Evolutionary conservation across 1,140 invertebrate species (phyloP), one percentile per base, ranked within the genome.

Genomic region (Drosophila quadrilineata): DNA sequence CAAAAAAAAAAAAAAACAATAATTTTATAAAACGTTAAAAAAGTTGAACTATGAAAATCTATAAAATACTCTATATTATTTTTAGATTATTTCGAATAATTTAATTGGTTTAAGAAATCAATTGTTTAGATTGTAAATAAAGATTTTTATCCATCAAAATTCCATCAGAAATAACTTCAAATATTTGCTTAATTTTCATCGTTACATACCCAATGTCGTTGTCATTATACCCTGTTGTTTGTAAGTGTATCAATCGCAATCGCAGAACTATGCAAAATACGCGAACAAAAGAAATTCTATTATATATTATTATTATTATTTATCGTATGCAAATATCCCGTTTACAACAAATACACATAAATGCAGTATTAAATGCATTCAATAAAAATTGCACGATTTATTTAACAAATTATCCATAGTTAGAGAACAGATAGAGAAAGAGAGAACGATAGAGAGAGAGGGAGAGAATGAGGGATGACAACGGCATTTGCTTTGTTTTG

Each of bases 341-440:
- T 63, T 65, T 54, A 68, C 76, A 75, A 59, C 35, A 49, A 28
- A 6, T 40, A 16, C 54, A 57, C 49, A 41, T 64, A 68, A 68
- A 67, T n/a, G n/a, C n/a, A n/a, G n/a, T 57, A 62, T 70, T 73
- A 46, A 74, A 76, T 62, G 53, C 64, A 35, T 63, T 68, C 63
- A 73, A n/a, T 71, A 76, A 76, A 87, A 84, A 79, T 85, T 58
- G 67, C 49, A 70, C 86, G 86, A 88, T 88, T 88, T 88, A 88
- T 88, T 88, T 88, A 88, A 88, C 86, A 88, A 88, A 88, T 88
- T 88, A 88, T 88, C 86, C 80, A 88, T 88, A n/a, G n/a, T n/a
- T n/a, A n/a, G n/a, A n/a, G n/a, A n/a, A n/a, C n/a, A n/a, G n/a
- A n/a, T n/a, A n/a, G n/a, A n/a, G n/a, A n/a, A n/a, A n/a, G n/a